These are phyloP conservation scores for Anastatus disparis DNA, from an alignment of 1,140 invertebrate species.

Conservation along the genomic window DNA sequence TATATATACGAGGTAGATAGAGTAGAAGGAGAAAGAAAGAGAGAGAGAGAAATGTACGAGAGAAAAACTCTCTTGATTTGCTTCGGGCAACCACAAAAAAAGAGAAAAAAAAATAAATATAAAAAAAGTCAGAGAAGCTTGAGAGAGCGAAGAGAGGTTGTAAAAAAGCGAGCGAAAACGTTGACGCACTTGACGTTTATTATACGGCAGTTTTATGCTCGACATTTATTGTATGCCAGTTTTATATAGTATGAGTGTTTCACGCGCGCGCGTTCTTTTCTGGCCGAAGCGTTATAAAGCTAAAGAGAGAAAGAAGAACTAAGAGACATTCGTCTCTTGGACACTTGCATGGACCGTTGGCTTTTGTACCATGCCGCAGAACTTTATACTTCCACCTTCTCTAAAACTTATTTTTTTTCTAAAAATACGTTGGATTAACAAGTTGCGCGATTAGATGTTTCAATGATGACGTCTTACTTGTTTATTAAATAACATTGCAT, in stretches of 20 bases:
- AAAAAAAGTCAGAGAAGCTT: not conserved
- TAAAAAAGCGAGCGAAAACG: constrained; percentile 40
- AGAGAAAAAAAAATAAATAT: constrained; percentile 3
- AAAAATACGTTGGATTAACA: no score
- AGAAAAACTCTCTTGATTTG: constrained; percentile 20
- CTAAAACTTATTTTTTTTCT: no score
- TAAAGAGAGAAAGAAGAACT: no score
- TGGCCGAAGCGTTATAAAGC: no score
- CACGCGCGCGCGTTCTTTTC: constrained; percentile 39
- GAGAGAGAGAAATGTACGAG: constrained; percentile 17
- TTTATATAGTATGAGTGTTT: constrained; percentile 42
- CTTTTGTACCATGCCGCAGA: no score
- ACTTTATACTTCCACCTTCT: no score
- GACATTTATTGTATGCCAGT: constrained; percentile 43
- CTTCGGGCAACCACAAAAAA: constrained; percentile 30
- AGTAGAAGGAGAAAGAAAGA: not conserved
- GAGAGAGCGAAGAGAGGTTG: constrained; percentile 24
- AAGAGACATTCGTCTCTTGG: constrained; percentile 44
- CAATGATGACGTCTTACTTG: no score
- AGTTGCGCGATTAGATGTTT: no score
- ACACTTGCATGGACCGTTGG: constrained; percentile 46
- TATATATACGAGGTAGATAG: constrained; percentile 18
- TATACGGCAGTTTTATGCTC: constrained; percentile 42
- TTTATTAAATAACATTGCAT: no score
- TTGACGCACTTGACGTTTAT: constrained; percentile 41